Percentiles rank a stretch among this genome's conserved stretches.
These are phyloP conservation scores for Cheilosia vulpina DNA, from an alignment of 2,888 invertebrate species.

Conservation along the genomic window DNA sequence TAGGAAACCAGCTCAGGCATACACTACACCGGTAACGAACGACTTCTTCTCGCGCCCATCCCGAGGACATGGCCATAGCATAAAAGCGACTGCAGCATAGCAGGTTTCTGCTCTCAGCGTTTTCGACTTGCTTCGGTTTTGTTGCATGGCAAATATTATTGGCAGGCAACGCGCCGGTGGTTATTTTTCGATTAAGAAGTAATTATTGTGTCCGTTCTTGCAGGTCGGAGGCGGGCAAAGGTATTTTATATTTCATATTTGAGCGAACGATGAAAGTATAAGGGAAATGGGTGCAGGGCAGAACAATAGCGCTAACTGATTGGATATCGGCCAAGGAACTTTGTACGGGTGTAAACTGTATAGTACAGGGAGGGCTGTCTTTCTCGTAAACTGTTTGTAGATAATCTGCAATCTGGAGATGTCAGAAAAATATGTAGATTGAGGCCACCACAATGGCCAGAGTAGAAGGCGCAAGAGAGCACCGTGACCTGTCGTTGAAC, in stretches of 20 bases:
- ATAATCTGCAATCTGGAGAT: slow-evolving; percentile 48
- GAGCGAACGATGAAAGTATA: background rate
- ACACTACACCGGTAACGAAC: slow-evolving; percentile 25
- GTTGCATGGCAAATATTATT: slow-evolving; percentile 48
- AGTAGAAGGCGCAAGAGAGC: background rate
- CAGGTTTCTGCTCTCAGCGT: background rate
- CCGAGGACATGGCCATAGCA: background rate
- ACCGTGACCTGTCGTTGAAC: slow-evolving; percentile 60
- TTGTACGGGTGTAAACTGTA: slow-evolving; percentile 9
- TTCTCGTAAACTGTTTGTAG: slow-evolving; percentile 36
- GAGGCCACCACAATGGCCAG: slow-evolving; percentile 29
- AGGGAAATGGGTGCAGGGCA: slow-evolving; percentile 55
- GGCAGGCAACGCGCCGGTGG: slow-evolving; percentile 54
- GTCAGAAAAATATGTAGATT: slow-evolving; percentile 62
- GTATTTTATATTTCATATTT: slow-evolving; percentile 50
- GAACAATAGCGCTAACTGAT: slow-evolving; percentile 70
- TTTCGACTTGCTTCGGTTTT: slow-evolving; percentile 36
- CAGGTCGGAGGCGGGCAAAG: slow-evolving; percentile 38
- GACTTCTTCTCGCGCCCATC: slow-evolving; percentile 8
- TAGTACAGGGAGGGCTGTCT: slow-evolving; percentile 8
- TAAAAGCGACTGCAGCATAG: background rate
- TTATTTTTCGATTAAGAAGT: slow-evolving; percentile 75
- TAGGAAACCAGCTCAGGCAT: slow-evolving; percentile 8
- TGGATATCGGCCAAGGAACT: slow-evolving; percentile 66
- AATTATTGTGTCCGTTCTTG: slow-evolving; percentile 70